These are phyloP conservation scores for Diadegma fenestrale DNA, from an alignment of 2,888 invertebrate species.

Conservation along the genomic window DNA sequence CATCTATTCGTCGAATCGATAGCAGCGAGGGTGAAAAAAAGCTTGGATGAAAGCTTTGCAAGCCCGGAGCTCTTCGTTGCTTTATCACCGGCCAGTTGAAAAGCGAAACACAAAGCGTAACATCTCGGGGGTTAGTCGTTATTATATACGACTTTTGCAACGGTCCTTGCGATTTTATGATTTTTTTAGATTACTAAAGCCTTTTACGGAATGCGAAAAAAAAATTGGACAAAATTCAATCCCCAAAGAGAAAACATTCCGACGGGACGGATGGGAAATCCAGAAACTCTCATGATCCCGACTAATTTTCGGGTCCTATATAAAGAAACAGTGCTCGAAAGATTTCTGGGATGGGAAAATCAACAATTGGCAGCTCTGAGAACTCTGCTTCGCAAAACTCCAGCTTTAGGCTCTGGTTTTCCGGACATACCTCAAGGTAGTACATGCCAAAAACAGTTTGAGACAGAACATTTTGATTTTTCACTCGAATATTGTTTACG, in stretches of 20 bases:
- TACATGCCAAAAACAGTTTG: no score
- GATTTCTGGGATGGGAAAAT: background rate
- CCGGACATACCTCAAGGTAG: background rate
- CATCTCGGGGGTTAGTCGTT: background rate
- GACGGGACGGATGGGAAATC: background rate
- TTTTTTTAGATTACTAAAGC: background rate
- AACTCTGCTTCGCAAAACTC: background rate
- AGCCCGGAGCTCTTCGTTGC: background rate
- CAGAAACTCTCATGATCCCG: background rate
- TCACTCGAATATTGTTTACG: no score
- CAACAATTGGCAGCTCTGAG: background rate
- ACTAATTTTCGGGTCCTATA: background rate
- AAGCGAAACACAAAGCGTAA: background rate
- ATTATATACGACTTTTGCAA: background rate
- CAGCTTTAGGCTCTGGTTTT: background rate
- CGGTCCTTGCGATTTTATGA: background rate
- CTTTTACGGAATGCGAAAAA: background rate
- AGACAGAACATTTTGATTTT: no score
- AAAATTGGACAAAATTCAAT: background rate
- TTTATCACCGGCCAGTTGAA: constrained; percentile 1
- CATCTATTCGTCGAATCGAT: constrained; percentile 10
- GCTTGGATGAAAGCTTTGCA: constrained; percentile 3
- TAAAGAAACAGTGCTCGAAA: background rate
- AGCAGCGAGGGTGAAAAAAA: background rate
- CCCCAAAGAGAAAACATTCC: background rate